phyloP scores from a whole-genome alignment of 2,113 vertebrate species.

The Eudyptes chrysolophus region DNA sequence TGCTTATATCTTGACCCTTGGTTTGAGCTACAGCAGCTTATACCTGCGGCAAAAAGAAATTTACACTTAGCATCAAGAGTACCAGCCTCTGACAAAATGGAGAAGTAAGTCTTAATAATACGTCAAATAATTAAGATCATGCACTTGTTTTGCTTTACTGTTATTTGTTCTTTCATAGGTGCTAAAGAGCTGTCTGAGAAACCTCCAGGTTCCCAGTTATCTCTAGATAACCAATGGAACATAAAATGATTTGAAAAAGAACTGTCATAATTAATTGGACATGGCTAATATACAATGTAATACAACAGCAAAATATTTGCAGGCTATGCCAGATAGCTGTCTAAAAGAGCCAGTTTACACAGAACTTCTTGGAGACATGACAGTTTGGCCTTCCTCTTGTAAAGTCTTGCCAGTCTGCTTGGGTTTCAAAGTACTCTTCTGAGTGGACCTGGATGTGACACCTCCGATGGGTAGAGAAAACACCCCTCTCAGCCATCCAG shows the following conservation, averaged over 20 bases:
- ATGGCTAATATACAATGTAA: background rate
- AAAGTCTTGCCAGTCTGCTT: background rate
- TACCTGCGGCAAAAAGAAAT: background rate
- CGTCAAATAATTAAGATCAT: background rate
- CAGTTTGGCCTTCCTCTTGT: background rate
- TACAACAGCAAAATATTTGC: background rate
- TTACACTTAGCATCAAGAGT: background rate
- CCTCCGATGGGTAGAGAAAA: background rate
- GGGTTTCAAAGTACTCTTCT: background rate
- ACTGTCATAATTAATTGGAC: background rate
- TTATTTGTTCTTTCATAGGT: background rate
- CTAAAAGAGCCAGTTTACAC: background rate
- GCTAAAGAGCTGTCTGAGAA: background rate
- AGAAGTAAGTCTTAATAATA: background rate
- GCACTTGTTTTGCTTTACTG: background rate
- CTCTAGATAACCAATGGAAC: background rate
- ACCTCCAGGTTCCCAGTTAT: background rate
- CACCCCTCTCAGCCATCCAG: background rate
- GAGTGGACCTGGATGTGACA: background rate
- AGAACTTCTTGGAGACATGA: background rate
- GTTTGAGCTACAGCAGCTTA: background rate
- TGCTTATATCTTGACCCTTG: background rate
- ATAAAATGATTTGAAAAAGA: background rate
- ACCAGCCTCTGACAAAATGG: background rate
- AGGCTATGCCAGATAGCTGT: background rate